Evolutionary conservation across 1,140 invertebrate genomes (phyloP).

Genomic region (Rhyacophila brunnea): DNA sequence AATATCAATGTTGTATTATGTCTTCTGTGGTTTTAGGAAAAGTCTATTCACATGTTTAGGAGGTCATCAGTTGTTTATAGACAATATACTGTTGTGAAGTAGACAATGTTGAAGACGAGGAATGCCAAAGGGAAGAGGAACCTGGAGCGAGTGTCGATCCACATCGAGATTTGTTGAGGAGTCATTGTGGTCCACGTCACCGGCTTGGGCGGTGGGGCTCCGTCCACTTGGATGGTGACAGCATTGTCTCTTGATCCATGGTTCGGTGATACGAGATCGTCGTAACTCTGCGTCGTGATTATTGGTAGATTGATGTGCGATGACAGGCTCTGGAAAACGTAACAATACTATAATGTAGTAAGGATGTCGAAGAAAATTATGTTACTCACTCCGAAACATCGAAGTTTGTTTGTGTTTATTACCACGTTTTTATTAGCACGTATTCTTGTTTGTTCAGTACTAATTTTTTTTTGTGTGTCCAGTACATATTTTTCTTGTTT

Average conservation of each 20-base stretch:
- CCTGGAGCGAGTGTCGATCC: conserved; percentile 80
- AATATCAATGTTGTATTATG: too few species aligned
- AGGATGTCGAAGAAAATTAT: too few species aligned
- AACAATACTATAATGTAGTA: too few species aligned
- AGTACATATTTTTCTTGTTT: too few species aligned
- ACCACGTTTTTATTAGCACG: too few species aligned
- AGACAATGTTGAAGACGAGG: conserved; percentile 78
- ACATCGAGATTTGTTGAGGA: conserved; percentile 80
- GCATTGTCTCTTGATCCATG: conserved; percentile 33
- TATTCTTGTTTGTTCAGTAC: too few species aligned
- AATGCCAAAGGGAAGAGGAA: conserved; percentile 76
- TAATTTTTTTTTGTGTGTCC: too few species aligned
- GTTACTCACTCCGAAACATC: too few species aligned
- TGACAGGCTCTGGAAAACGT: conserved; percentile 60
- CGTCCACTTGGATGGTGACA: conserved; percentile 28
- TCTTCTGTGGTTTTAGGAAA: too few species aligned
- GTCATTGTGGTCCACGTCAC: conserved; percentile 77
- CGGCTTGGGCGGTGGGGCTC: conserved; percentile 45
- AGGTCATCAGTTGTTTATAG: too few species aligned
- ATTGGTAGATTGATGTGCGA: conserved; percentile 62
- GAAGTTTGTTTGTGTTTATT: too few species aligned
- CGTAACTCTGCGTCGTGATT: conserved; percentile 64
- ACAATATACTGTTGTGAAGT: conserved; percentile 78
- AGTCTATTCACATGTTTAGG: too few species aligned
- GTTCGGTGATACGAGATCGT: conserved; percentile 51